Evolutionary conservation across 2,888 invertebrate species (phyloP), one percentile per base, ranked within the genome.

Genomic region (Pristionchus mayeri): DNA sequence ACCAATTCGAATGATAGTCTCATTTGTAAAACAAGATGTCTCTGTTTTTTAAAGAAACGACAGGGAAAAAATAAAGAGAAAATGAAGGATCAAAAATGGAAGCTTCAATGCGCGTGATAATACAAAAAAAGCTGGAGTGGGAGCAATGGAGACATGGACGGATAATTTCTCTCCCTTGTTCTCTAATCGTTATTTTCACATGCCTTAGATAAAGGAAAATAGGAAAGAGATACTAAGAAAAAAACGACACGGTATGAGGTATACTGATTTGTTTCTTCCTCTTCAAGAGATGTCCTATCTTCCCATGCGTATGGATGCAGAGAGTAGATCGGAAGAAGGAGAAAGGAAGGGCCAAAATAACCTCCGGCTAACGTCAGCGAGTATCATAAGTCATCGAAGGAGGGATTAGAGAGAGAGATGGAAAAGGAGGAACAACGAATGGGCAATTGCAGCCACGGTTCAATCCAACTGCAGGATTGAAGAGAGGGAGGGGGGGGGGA

Each of bases 301-400:
- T n/a, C n/a, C n/a, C n/a, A n/a, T n/a, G n/a, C n/a, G n/a, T n/a
- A n/a, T n/a, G n/a, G n/a, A n/a, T n/a, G n/a, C n/a, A n/a, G n/a
- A n/a, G n/a, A n/a, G n/a, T 63, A 30, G 34, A 63, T 63, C 30
- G 63, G 63, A 63, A 34, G 24, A 52, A 52, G 52, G 27, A 27
- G n/a, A n/a, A 13, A 44, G 13, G 13, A 40, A 6, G 11, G 71
- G 40, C 76, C 34, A 48, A 50, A 78, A 78, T 50, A 78, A 50
- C 27, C 27, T 48, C 30, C 50, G 24, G 11, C n/a, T 18, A 13
- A 37, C 40, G 71, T 40, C 71, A 44, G 24, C 44, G 40, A 71
- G 71, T 71, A 34, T 71, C 71, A 71, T 71, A 71, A 71, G 40
- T 71, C 71, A 71, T 18, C n/a, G 71, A 71, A 57, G 80, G 40